A percentile compares a stretch with the other conserved stretches of the same genome.
These are phyloP conservation scores for Rhynchomys soricoides DNA, from an alignment of 2,113 vertebrate species.

Conservation along the genomic window DNA sequence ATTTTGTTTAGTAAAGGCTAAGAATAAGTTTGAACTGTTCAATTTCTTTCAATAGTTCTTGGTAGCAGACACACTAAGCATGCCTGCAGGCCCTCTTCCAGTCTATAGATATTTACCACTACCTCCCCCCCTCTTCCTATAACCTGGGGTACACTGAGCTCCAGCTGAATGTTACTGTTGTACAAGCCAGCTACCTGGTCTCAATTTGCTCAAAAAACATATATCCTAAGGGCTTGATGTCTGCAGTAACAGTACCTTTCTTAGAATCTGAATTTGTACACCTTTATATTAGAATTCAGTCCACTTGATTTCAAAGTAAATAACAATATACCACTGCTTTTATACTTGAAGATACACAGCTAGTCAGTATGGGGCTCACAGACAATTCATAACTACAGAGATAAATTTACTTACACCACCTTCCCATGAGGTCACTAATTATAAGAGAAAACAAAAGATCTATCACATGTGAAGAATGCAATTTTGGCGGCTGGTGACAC, in stretches of 20 bases:
- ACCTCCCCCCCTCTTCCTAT: not conserved
- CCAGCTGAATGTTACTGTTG: not conserved
- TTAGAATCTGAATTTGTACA: not conserved
- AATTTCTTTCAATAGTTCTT: not conserved
- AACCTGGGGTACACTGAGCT: not conserved
- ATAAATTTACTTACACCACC: conserved; percentile 23
- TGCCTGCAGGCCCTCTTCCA: not conserved
- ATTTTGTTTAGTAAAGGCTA: conserved; percentile 72
- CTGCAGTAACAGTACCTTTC: not conserved
- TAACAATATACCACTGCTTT: conserved; percentile 11
- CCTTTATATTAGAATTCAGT: not conserved
- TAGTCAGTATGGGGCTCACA: not conserved
- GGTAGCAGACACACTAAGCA: not conserved
- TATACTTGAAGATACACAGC: not conserved
- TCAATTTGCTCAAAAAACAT: not conserved
- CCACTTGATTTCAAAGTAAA: conserved; percentile 31
- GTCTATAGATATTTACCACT: not conserved
- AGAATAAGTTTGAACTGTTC: not conserved
- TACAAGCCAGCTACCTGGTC: not conserved
- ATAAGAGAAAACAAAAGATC: not conserved
- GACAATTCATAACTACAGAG: not conserved
- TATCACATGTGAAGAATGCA: not conserved
- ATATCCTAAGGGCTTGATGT: not conserved
- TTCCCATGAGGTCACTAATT: not conserved
- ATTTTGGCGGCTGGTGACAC: not conserved